Percentiles rank a stretch among this genome's conserved stretches.
Conservation (phyloP, 1,140 invertebrate species). For the Gonatopus flavifemur region DNA sequence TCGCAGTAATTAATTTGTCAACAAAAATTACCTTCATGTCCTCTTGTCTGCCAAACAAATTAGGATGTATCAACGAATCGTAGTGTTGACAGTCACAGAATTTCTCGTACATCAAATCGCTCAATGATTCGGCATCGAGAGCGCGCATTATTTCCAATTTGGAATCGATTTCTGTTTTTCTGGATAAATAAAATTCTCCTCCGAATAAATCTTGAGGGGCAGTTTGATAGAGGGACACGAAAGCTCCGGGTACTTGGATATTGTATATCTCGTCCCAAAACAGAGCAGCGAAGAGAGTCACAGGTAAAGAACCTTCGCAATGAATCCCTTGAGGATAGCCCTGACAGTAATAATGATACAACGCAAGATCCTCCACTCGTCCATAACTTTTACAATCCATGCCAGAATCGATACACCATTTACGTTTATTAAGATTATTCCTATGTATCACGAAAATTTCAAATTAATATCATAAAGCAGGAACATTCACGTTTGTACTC, state of each 20-base stretch:
- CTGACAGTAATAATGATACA: conserved; percentile 33
- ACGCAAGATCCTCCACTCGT: conserved; percentile 41
- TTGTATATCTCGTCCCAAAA: conserved; percentile 80
- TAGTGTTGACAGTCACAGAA: conserved; percentile 53
- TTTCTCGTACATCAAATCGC: conserved; percentile 41
- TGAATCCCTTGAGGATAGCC: conserved; percentile 60
- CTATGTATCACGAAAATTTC: no score
- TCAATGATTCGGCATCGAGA: conserved; percentile 46
- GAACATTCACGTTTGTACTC: no score
- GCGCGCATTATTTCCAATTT: conserved; percentile 55
- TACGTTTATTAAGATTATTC: no score
- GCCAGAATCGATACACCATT: conserved; percentile 30
- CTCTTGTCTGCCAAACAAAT: conserved; percentile 54
- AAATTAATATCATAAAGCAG: no score
- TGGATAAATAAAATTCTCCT: conserved; percentile 64
- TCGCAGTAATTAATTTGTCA: no score
- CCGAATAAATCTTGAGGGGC: conserved; percentile 71
- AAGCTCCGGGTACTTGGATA: conserved; percentile 64
- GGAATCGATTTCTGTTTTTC: conserved; percentile 62
- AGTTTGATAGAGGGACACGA: conserved; percentile 67
- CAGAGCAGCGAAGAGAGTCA: conserved; percentile 67
- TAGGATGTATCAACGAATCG: conserved; percentile 58
- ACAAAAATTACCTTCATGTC: conserved; percentile 56
- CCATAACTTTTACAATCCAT: conserved; percentile 25
- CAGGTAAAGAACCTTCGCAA: conserved; percentile 70